Conservation (phyloP, 1,140 invertebrate species). For the Bombus huntii region DNA sequence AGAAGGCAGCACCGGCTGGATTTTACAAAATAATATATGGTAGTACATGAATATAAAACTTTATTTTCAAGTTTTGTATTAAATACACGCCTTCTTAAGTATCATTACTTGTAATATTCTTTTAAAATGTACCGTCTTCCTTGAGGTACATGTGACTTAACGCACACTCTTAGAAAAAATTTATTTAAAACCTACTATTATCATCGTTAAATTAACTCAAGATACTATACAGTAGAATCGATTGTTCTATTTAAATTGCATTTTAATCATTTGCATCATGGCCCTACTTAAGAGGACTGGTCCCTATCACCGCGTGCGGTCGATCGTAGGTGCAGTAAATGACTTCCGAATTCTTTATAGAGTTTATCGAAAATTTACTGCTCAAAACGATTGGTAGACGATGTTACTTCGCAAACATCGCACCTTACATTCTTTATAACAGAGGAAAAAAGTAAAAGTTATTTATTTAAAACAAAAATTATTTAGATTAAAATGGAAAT, state of each 20-base stretch:
- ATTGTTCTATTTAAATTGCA: conserved; percentile 31
- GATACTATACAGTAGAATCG: conserved; percentile 29
- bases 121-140: conserved; percentile 52
- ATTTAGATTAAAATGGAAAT: too few species aligned
- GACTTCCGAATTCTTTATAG: too few species aligned
- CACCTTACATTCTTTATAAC: too few species aligned
- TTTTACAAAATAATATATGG: conserved; percentile 69
- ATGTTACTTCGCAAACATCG: too few species aligned
- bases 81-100: conserved; percentile 44
- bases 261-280: not conserved
- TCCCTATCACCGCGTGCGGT: too few species aligned
- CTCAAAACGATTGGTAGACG: too few species aligned
- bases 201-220: conserved; percentile 29
- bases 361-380: too few species aligned
- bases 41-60: conserved; percentile 64
- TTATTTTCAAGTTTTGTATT: conserved; percentile 58
- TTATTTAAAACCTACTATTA: conserved; percentile 31
- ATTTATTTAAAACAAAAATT: too few species aligned
- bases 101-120: conserved; percentile 58
- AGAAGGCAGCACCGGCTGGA: conserved; percentile 69
- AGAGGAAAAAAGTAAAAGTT: too few species aligned
- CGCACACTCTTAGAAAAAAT: conserved; percentile 10
- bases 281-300: too few species aligned
- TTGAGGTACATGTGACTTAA: conserved; percentile 36
- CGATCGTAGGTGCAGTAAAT: too few species aligned